phyloP scores from a whole-genome alignment of 2,113 vertebrate genomes.

The Coryphaenoides rupestris region DNA sequence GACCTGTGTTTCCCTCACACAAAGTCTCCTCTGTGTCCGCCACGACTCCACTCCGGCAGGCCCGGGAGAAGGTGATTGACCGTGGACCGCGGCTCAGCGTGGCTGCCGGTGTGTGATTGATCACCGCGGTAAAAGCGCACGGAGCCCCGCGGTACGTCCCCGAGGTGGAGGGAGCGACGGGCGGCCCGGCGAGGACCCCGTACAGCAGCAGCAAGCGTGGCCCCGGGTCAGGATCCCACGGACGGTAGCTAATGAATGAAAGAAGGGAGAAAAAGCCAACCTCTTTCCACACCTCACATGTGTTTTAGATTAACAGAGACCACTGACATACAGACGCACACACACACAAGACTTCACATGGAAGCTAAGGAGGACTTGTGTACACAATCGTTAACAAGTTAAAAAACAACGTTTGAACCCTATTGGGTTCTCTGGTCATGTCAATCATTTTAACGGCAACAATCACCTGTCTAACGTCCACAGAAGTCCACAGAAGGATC shows the following conservation, averaged over 20 bases:
- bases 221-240: slow-evolving; percentile 51
- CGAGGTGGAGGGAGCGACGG: slow-evolving; percentile 29
- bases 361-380: too few relatives aligned
- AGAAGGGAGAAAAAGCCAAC: slow-evolving; percentile 37
- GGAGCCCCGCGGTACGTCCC: slow-evolving; percentile 37
- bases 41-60: slow-evolving; percentile 26
- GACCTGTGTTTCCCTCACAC: slow-evolving; percentile 66
- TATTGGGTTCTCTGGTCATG: too few relatives aligned
- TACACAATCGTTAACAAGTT: too few relatives aligned
- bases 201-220: slow-evolving; percentile 24
- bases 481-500: too few relatives aligned
- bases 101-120: slow-evolving; percentile 63
- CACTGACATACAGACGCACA: slow-evolving; percentile 52
- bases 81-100: slow-evolving; percentile 47
- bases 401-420: too few relatives aligned
- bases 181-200: slow-evolving; percentile 26
- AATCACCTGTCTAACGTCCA: too few relatives aligned
- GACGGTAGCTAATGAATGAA: slow-evolving; percentile 52
- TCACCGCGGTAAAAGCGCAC: slow-evolving; percentile 35
- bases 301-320: slow-evolving; percentile 51
- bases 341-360: slow-evolving; percentile 15
- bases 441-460: too few relatives aligned
- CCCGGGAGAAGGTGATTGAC: slow-evolving; percentile 46
- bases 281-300: slow-evolving; percentile 39
- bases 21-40: slow-evolving; percentile 69